A percentile compares a stretch with the other conserved stretches of the same genome.
Conservation (phyloP, 2,888 invertebrate genomes). For the Phortica okadai region DNA sequence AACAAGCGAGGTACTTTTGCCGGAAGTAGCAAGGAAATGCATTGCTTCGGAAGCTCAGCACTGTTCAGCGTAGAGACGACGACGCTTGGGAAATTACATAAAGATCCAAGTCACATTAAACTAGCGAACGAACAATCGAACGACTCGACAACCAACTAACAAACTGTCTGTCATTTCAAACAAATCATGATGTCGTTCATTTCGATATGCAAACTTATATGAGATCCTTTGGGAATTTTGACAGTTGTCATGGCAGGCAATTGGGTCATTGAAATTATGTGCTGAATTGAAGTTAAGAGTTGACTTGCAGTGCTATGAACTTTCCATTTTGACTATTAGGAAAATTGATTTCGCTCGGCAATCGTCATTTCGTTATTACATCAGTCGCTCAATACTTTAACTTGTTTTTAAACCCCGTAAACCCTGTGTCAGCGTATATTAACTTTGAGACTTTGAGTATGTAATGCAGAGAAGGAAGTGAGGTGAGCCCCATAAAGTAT, state of each 20-base stretch:
- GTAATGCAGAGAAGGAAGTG: too few species aligned
- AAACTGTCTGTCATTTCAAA: neutral
- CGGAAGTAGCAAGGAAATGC: slow-evolving; percentile 21
- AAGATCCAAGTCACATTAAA: slow-evolving; percentile 8
- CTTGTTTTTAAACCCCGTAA: too few species aligned
- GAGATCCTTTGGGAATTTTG: neutral
- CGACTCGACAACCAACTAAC: too few species aligned
- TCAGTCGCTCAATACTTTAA: too few species aligned
- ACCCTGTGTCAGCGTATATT: too few species aligned
- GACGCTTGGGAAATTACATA: slow-evolving; percentile 27
- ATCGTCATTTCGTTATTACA: too few species aligned
- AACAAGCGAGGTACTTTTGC: neutral
- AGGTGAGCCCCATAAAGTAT: too few species aligned
- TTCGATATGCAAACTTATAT: neutral
- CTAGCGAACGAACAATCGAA: neutral
- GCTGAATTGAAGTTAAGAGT: neutral
- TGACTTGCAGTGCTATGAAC: neutral
- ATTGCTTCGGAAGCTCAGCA: neutral
- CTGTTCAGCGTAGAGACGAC: neutral
- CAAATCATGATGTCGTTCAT: neutral
- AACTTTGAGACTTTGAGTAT: too few species aligned
- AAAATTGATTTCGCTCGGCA: too few species aligned
- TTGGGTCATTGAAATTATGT: neutral
- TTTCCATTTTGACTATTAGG: neutral
- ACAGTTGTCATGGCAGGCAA: neutral